These are phyloP conservation scores for Quiscalus mexicanus DNA, from an alignment of 2,113 vertebrate genomes.

Conservation along the genomic window DNA sequence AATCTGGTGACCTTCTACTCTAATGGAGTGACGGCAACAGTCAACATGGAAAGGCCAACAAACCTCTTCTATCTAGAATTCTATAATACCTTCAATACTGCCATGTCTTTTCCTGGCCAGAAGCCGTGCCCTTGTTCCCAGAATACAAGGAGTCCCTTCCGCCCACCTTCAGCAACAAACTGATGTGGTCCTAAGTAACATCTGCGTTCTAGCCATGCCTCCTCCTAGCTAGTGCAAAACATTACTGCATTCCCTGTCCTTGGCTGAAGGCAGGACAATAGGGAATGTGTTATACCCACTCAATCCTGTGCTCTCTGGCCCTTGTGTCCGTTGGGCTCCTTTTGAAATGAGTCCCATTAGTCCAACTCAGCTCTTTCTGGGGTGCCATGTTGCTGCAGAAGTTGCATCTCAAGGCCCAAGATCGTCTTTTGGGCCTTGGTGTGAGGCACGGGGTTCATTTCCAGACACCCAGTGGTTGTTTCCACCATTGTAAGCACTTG, in stretches of 20 bases:
- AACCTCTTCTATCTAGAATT: not conserved
- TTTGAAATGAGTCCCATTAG: not conserved
- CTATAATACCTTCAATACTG: not conserved
- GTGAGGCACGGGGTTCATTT: not conserved
- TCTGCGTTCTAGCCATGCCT: not conserved
- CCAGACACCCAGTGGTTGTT: not conserved
- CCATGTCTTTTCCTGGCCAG: rapidly evolving
- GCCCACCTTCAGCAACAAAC: not conserved
- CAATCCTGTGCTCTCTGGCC: not conserved
- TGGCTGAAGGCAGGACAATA: not conserved
- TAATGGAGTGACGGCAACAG: not conserved
- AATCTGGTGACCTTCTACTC: no score
- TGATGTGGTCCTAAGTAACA: not conserved
- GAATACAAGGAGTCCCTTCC: not conserved
- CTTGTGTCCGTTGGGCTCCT: not conserved
- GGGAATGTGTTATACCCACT: not conserved
- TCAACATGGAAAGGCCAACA: not conserved
- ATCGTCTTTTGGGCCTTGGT: not conserved
- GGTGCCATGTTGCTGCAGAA: not conserved
- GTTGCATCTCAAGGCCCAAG: not conserved
- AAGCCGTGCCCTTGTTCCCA: not conserved
- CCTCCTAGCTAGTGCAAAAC: not conserved
- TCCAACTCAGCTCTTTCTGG: not conserved
- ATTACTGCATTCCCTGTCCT: not conserved
- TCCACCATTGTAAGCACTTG: not conserved